Evolutionary conservation across 2,888 invertebrate genomes (phyloP).

Genomic region (Brachypalpus laphriformis): DNA sequence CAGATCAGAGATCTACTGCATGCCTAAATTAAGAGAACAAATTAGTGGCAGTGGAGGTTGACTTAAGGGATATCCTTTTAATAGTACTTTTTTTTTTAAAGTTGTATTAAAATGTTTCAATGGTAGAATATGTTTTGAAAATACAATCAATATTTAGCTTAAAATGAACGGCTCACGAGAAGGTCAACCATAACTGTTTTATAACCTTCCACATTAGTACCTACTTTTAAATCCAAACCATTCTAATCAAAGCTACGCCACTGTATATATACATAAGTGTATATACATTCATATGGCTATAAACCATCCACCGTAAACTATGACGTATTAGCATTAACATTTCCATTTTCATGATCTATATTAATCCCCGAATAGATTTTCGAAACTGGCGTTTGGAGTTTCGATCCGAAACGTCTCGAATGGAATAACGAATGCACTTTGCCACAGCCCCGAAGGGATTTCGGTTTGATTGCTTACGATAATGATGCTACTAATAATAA

Average conservation of each 20-base stretch:
- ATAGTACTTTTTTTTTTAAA: too few relatives aligned
- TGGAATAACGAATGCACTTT: conserved; percentile 87
- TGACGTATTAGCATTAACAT: background rate
- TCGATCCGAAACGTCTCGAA: conserved; percentile 85
- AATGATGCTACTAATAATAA: conserved; percentile 78
- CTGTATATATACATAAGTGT: too few relatives aligned
- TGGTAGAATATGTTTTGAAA: too few relatives aligned
- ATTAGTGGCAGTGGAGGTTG: too few relatives aligned
- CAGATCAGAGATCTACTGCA: too few relatives aligned
- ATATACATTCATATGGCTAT: background rate
- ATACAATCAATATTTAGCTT: too few relatives aligned
- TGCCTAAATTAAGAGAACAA: too few relatives aligned
- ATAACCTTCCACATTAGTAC: too few relatives aligned
- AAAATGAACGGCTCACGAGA: too few relatives aligned
- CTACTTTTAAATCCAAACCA: background rate
- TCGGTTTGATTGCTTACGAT: conserved; percentile 87
- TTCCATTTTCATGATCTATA: background rate
- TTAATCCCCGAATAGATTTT: conserved; percentile 76
- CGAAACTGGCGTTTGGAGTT: conserved; percentile 87
- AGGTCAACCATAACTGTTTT: too few relatives aligned
- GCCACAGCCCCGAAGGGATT: conserved; percentile 86
- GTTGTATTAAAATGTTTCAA: too few relatives aligned
- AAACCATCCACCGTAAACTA: background rate
- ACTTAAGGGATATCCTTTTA: too few relatives aligned
- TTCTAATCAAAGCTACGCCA: background rate